These are phyloP conservation scores for Nemoura dubitans DNA, from an alignment of 2,888 invertebrate genomes.

Conservation along the genomic window DNA sequence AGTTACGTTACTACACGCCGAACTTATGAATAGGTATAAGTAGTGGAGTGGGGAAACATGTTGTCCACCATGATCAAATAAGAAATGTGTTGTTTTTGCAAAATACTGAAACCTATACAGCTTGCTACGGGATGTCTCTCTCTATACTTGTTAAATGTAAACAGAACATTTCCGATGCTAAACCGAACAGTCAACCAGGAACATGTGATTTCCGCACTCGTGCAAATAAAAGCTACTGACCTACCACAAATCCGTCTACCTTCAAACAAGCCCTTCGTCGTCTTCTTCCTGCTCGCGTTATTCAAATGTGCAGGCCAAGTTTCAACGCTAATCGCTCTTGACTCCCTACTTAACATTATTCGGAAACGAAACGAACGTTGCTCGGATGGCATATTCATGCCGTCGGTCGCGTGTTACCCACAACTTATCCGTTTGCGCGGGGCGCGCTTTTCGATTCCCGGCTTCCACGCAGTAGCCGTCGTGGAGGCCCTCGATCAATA, in stretches of 20 bases:
- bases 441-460: background rate
- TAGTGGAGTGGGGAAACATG: too few relatives aligned
- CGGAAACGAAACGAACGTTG: background rate
- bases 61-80: too few relatives aligned
- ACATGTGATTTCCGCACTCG: too few relatives aligned
- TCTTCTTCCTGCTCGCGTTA: background rate
- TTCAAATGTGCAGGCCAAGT: background rate
- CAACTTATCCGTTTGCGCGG: background rate
- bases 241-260: background rate
- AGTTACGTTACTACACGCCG: too few relatives aligned
- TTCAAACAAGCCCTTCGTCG: background rate
- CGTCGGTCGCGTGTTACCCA: background rate
- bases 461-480: background rate
- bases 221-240: too few relatives aligned
- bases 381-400: background rate
- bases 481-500: background rate
- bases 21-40: too few relatives aligned
- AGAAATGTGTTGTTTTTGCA: too few relatives aligned
- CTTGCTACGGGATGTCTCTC: too few relatives aligned
- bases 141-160: too few relatives aligned
- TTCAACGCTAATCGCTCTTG: background rate
- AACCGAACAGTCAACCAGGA: too few relatives aligned
- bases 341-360: background rate
- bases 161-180: too few relatives aligned
- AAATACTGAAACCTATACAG: too few relatives aligned